Conservation (phyloP, 2,888 invertebrate species). For the Sceliomorpha sp. region DNA sequence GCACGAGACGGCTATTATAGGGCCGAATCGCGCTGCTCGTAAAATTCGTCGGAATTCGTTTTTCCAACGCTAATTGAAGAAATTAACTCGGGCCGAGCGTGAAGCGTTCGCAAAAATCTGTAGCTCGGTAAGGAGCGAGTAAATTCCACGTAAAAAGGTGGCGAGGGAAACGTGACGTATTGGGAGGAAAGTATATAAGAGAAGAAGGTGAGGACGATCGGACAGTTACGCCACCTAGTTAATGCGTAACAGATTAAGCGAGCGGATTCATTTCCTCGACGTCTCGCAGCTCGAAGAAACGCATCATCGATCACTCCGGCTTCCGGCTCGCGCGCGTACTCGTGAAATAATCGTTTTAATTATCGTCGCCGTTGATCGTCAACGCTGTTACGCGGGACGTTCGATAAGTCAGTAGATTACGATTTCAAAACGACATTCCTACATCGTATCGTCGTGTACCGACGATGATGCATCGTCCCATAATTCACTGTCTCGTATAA, state of each 20-base stretch:
- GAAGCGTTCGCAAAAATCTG: too few relatives aligned
- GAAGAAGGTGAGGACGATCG: constrained; percentile 21
- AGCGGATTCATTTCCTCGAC: constrained; percentile 28
- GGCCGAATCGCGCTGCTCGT: too few relatives aligned
- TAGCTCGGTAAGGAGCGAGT: too few relatives aligned
- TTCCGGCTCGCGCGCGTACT: constrained; percentile 45
- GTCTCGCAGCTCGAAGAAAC: constrained; percentile 45
- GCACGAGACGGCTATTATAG: too few relatives aligned
- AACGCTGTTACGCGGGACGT: constrained; percentile 42
- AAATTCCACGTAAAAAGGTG: too few relatives aligned
- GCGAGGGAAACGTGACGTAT: too few relatives aligned
- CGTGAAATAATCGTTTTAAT: constrained; percentile 56
- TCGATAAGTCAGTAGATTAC: constrained; percentile 62
- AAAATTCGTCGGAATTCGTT: too few relatives aligned
- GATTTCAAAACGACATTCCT: constrained; percentile 61
- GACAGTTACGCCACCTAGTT: constrained; percentile 24
- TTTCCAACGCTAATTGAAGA: too few relatives aligned
- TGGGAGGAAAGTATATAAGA: constrained; percentile 15
- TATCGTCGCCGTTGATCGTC: constrained; percentile 50
- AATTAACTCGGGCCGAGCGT: too few relatives aligned
- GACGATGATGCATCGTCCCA: constrained; percentile 66
- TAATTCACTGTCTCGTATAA: constrained; percentile 70
- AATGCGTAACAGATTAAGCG: constrained; percentile 42
- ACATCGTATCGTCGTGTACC: constrained; percentile 57
- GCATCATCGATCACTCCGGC: constrained; percentile 37